phyloP scores from a whole-genome alignment of 2,888 invertebrate species.

The Synergus laeviventris region DNA sequence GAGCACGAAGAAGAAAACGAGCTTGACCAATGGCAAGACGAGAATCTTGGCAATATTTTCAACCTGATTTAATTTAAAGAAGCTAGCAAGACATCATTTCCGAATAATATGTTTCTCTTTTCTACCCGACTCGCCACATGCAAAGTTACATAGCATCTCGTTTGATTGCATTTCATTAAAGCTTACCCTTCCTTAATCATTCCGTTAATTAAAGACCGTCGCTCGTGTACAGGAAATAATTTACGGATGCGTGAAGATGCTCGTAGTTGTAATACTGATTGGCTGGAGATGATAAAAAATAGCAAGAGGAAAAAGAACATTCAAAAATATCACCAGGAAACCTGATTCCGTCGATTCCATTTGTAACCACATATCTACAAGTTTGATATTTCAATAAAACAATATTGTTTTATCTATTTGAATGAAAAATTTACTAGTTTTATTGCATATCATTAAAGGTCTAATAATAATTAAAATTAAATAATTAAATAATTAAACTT shows the following conservation, averaged over 20 bases:
- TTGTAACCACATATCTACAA: not conserved
- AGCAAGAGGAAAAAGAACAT: not conserved
- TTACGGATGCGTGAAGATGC: constrained; percentile 37
- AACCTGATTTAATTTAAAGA: constrained; percentile 42
- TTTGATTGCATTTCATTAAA: constrained; percentile 64
- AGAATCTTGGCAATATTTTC: constrained; percentile 35
- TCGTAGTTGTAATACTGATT: constrained; percentile 32
- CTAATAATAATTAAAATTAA: too few relatives aligned
- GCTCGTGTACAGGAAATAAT: constrained; percentile 46
- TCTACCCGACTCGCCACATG: constrained; percentile 4
- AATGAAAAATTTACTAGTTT: not conserved
- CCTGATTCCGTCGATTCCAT: not conserved
- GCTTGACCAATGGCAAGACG: constrained; percentile 25
- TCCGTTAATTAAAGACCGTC: constrained; percentile 61
- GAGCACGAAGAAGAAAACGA: constrained; percentile 43
- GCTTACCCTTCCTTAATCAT: constrained; percentile 58
- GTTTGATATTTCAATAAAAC: not conserved
- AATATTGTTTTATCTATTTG: not conserved
- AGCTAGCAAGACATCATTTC: constrained; percentile 26
- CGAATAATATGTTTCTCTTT: constrained; percentile 10
- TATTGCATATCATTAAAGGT: not conserved
- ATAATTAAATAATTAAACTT: too few relatives aligned
- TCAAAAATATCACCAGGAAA: not conserved
- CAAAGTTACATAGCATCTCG: constrained; percentile 47
- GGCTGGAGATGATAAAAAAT: constrained; percentile 5